These are phyloP conservation scores for Willisornis vidua DNA, from an alignment of 2,113 vertebrate genomes.

Conservation along the genomic window DNA sequence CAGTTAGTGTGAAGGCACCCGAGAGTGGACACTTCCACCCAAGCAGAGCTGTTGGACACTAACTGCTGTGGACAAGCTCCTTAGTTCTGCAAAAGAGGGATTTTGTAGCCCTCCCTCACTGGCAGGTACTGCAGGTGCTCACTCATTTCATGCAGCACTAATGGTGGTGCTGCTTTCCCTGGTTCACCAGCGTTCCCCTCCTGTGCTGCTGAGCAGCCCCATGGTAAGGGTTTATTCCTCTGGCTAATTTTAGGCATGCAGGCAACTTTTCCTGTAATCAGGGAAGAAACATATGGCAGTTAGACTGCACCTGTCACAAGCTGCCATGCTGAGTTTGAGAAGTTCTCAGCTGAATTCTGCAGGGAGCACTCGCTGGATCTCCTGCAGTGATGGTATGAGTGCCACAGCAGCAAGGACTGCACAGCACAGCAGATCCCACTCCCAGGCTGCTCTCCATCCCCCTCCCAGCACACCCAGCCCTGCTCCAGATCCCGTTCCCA, in stretches of 20 bases:
- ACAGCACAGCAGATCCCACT: no score
- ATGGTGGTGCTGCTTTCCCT: background rate
- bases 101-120: background rate
- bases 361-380: background rate
- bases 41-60: background rate
- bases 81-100: background rate
- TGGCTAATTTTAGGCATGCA: background rate
- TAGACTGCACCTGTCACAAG: background rate
- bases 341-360: background rate
- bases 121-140: background rate
- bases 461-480: no score
- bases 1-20: background rate
- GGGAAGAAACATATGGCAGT: background rate
- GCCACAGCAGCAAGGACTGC: accelerated
- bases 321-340: background rate
- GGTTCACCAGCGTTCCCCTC: background rate
- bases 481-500: no score
- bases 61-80: background rate
- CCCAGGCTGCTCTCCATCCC: no score
- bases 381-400: background rate
- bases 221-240: background rate
- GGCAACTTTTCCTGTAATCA: background rate
- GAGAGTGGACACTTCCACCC: background rate
- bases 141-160: accelerated
- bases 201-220: background rate